Evolutionary conservation across 2,888 invertebrate species (phyloP).

Genomic region (Cephus rjabovi): DNA sequence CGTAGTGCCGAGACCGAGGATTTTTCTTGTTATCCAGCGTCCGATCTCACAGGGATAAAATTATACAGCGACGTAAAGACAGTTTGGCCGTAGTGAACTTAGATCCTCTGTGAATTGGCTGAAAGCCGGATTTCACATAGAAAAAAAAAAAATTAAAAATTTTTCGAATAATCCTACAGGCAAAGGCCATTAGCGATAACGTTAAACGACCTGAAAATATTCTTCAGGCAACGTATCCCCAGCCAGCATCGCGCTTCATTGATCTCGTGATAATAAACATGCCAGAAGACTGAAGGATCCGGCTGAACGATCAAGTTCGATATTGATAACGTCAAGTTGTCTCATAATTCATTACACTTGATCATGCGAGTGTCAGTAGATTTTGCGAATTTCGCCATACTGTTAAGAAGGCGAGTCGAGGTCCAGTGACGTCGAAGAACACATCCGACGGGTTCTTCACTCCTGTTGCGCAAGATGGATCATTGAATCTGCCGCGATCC

Average conservation of each 20-base stretch:
- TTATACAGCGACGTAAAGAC: neutral
- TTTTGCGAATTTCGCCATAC: too few species aligned
- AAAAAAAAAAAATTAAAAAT: conserved; percentile 18
- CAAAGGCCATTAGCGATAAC: too few species aligned
- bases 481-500: neutral
- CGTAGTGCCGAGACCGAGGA: neutral
- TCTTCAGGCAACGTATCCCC: too few species aligned
- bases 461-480: neutral
- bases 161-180: conserved; percentile 10
- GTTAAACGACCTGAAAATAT: too few species aligned
- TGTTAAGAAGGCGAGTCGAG: too few species aligned
- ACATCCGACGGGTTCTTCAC: neutral
- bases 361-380: too few species aligned
- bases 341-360: too few species aligned
- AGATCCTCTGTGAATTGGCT: conserved; percentile 20
- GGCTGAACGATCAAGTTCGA: conserved; percentile 21
- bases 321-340: too few species aligned
- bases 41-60: neutral
- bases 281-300: neutral
- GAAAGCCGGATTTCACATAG: conserved; percentile 26
- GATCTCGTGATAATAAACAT: neutral
- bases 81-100: neutral
- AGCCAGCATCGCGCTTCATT: neutral
- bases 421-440: neutral
- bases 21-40: neutral